Base-by-base conservation (phyloP, 1,140 invertebrate species). In the Bactericera cockerelli region DNA sequence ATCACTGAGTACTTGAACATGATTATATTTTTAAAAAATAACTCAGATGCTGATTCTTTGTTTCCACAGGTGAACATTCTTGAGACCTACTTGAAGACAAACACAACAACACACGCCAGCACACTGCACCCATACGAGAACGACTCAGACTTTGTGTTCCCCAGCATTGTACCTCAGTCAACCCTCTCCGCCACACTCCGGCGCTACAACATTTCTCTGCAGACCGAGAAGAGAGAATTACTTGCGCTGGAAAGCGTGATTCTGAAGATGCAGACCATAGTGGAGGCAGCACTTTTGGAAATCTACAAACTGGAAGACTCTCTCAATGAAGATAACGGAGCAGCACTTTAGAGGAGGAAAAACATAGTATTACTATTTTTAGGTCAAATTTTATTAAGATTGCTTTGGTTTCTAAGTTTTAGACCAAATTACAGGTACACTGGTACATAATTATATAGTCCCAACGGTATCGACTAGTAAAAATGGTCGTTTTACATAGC, bases 121-220 rank as follows among this genome's bases (percentile, higher is more conserved):
- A 49, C 42, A 6, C 8, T n/a, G 3, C 42, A 6, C 19, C 42
- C n/a, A 6, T 49, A 49, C 22, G 42, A 49, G 19, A 49, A 49
- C 19, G 42, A 49, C 19, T 22, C 42, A 49, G 42, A 49, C 19
- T 49, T 49, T n/a, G 42, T 49, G 42, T 49, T 49, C 42, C 42
- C 42, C 42, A 49, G n/a, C 19, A 19, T 49, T 49, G 22, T 49
- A 8, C 42, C 42, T 49, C 42, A 49, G 22, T 49, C 42, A 4
- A 19, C 42, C 3, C 19, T 49, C 4, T 49, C 42, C 8, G 42
- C n/a, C 8, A 49, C 42, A 10, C 42, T 49, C 19, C 42, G 8
- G 8, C 6, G 19, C 4, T 49, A 49, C 22, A 49, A 49, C 42
- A 49, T 49, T 49, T 49, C 42, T 10, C n/a, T 49, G 3, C 42